Conservation (phyloP, 2,113 vertebrate species). For the Gallinago jamesoni region DNA sequence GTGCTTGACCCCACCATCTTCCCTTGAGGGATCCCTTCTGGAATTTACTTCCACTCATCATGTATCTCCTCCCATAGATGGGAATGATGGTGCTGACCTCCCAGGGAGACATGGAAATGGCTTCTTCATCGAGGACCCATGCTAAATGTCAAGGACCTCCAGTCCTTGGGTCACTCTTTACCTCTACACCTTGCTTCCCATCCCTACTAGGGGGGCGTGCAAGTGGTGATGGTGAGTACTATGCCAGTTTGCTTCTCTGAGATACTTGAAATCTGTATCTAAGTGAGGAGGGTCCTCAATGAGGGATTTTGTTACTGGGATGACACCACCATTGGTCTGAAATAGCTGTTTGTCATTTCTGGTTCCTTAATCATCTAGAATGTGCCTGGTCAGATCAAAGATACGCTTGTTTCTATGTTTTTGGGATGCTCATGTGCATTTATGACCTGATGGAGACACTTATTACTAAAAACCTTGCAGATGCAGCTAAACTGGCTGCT, state of each 20-base stretch:
- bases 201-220: neutral
- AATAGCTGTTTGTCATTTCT: neutral
- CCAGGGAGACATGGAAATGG: too few relatives aligned
- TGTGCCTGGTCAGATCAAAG: neutral
- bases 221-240: neutral
- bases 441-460: neutral
- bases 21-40: neutral
- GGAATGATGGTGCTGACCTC: neutral
- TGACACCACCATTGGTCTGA: neutral
- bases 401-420: neutral
- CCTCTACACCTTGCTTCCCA: neutral
- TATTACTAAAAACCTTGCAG: too few relatives aligned
- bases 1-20: neutral
- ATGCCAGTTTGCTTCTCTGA: too few relatives aligned
- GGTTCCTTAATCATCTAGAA: neutral
- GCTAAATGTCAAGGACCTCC: neutral
- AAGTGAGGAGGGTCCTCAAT: neutral
- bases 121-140: neutral
- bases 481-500: neutral
- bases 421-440: neutral
- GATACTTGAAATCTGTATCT: neutral
- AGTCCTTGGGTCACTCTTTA: neutral
- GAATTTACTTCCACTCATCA: neutral
- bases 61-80: neutral
- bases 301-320: too few relatives aligned